Percentiles rank a stretch among this genome's conserved stretches.
Conservation (phyloP, 1,140 invertebrate species). For the Cylas formicarius region DNA sequence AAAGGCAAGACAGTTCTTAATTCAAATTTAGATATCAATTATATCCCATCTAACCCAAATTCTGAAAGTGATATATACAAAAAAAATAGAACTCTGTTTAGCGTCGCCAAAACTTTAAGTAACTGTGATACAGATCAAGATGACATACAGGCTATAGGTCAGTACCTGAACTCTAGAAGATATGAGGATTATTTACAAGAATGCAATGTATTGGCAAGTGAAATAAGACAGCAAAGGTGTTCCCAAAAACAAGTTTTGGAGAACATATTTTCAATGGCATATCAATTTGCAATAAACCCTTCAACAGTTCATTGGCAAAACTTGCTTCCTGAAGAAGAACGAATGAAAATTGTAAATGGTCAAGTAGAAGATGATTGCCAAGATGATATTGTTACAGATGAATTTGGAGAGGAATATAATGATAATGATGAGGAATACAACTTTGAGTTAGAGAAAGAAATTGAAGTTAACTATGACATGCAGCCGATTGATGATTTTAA, state of each 20-base stretch:
- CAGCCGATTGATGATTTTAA: constrained; percentile 8
- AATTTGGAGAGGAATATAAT: constrained; percentile 5
- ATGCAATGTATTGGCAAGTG: not conserved
- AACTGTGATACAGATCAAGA: constrained; percentile 6
- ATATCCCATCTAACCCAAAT: no score
- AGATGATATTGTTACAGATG: constrained; percentile 5
- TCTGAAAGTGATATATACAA: no score
- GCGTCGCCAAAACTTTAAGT: constrained; percentile 21
- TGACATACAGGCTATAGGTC: constrained; percentile 5
- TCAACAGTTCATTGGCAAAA: constrained; percentile 7
- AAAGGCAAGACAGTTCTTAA: no score
- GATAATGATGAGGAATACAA: constrained; percentile 26
- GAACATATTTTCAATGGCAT: constrained; percentile 32
- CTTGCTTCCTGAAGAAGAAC: constrained; percentile 6
- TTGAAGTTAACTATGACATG: constrained; percentile 12
- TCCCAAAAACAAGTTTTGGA: constrained; percentile 12
- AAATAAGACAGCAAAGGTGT: not conserved
- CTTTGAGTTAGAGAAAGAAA: constrained; percentile 24
- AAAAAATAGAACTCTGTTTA: constrained; percentile 29
- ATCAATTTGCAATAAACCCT: constrained; percentile 11
- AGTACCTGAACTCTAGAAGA: constrained; percentile 13
- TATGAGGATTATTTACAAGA: not conserved
- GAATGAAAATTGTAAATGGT: constrained; percentile 14
- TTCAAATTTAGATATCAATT: no score
- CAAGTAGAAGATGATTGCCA: constrained; percentile 10